Conservation (phyloP, 2,113 vertebrate species). For the Panthera leo region DNA sequence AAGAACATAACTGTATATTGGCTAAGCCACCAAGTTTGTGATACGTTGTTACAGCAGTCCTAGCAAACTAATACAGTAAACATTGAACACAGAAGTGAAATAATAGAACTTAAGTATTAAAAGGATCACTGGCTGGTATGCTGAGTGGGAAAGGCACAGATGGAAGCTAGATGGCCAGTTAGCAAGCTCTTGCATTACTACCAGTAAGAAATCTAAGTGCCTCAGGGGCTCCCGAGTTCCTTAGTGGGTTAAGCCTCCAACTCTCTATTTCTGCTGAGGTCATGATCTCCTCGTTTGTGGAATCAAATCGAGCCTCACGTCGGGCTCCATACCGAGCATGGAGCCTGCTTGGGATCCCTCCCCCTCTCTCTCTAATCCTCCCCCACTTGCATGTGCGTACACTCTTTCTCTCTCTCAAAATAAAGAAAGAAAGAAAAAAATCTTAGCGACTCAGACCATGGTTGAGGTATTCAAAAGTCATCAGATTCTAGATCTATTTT, state of each 20-base stretch:
- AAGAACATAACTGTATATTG: neutral
- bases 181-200: neutral
- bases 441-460: neutral
- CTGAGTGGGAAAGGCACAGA: neutral
- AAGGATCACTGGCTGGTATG: neutral
- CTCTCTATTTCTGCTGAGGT: too few relatives aligned
- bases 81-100: neutral
- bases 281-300: too few relatives aligned
- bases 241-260: too few relatives aligned
- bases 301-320: too few relatives aligned
- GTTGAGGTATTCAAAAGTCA: neutral
- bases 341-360: too few relatives aligned
- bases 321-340: too few relatives aligned
- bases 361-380: too few relatives aligned
- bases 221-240: too few relatives aligned
- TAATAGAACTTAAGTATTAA: neutral
- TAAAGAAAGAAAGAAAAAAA: neutral
- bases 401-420: too few relatives aligned
- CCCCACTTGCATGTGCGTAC: too few relatives aligned
- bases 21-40: neutral
- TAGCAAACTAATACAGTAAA: neutral
- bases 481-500: neutral
- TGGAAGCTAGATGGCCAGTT: neutral
- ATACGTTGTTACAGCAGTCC: neutral
- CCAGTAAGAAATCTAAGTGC: neutral